phyloP scores from a whole-genome alignment of 1,140 invertebrate genomes.

The Amyelois transitella region DNA sequence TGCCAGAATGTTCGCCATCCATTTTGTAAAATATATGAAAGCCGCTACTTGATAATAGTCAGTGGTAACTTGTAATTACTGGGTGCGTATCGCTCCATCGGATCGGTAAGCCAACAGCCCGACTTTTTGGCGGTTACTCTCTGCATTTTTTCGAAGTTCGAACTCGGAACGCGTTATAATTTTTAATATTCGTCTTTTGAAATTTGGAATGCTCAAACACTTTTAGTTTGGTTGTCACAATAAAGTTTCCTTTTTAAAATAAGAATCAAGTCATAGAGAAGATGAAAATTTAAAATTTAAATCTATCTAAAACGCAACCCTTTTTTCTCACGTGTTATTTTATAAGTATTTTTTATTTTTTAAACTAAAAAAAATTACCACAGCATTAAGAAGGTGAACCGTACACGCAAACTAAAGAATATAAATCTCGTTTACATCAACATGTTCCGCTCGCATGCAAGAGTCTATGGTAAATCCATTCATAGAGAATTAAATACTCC shows the following conservation, averaged over 20 bases:
- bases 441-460: neutral
- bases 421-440: too few relatives aligned
- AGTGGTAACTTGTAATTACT: constrained; percentile 64
- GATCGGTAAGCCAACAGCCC: constrained; percentile 46
- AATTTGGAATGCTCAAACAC: neutral
- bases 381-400: too few relatives aligned
- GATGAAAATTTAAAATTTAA: too few relatives aligned
- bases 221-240: neutral
- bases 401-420: too few relatives aligned
- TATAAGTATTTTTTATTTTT: too few relatives aligned
- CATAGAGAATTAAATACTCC: neutral
- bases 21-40: constrained; percentile 69
- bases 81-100: constrained; percentile 48
- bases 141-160: constrained; percentile 16
- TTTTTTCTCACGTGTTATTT: too few relatives aligned
- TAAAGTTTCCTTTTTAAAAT: too few relatives aligned
- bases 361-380: too few relatives aligned
- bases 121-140: constrained; percentile 34
- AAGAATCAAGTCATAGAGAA: too few relatives aligned
- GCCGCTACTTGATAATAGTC: constrained; percentile 70
- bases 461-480: neutral
- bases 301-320: too few relatives aligned
- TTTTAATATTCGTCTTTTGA: neutral
- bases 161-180: constrained; percentile 7
- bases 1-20: constrained; percentile 43